Evolutionary conservation across 2,797 vertebrate genomes (phyloP), one percentile per base, ranked within the genome.

Genomic region (Allobates femoralis): DNA sequence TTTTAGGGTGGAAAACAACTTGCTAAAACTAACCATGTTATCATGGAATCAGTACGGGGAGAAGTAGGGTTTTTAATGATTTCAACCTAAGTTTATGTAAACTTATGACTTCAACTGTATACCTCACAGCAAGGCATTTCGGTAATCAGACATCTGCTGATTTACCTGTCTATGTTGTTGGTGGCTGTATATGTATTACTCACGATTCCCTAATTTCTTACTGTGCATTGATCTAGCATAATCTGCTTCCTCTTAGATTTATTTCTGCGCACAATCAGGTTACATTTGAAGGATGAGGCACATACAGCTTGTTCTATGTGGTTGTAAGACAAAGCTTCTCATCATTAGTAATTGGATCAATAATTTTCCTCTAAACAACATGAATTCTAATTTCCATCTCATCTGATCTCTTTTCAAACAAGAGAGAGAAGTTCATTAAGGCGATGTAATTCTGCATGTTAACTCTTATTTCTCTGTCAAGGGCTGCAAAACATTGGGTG

Each of bases 361-460:
- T 82, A 82, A 69, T 71, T 82, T 82, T 82, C 51, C 64, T 82
- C 80, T 82, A 82, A 82, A 82, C 80, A 82, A 82, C 80, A 82
- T 82, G 80, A 82, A 71, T 73, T 74, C 67, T 83, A 71, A 83
- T 83, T 83, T 83, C 67, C 66, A 60, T 74, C 67, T 18, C 81
- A 83, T 74, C 67, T 73, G 81, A 83, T 83, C 51, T 73, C 67
- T 83, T 83, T 83, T 73, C 67, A 83, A 56, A 82, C 50, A 82
- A 83, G 81, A 58, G 81, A 74, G 73, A 82, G 51, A 37, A 53
- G 53, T 56, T 82, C 66, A 82, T 82, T 82, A 83, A 55, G 53
- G 28, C 67, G 58, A 83, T 83, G 81, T 73, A 71, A 73, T 74
- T 83, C 81, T 41, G 81, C 32, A 60, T 26, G 53, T n/a, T 73